phyloP scores from a whole-genome alignment of 2,888 invertebrate genomes.

The Drosophila robusta region DNA sequence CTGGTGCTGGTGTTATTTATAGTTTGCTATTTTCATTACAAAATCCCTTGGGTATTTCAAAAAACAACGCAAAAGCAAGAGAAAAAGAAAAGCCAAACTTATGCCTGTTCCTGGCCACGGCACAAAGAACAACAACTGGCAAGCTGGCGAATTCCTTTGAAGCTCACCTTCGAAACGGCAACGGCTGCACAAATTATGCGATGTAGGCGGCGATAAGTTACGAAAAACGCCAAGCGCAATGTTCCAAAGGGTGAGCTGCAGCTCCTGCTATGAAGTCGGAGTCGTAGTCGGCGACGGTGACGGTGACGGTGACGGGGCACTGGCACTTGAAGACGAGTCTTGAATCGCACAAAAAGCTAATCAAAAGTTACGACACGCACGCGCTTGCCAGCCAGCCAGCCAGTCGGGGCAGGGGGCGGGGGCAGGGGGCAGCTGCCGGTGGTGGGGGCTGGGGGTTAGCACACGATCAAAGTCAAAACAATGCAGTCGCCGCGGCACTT shows the following conservation, averaged over 20 bases:
- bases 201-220: conserved; percentile 79
- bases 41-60: conserved; percentile 27
- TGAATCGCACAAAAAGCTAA: conserved; percentile 56
- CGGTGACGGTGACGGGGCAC: conserved; percentile 12
- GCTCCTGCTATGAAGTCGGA: conserved; percentile 29
- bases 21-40: conserved; percentile 4
- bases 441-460: conserved; percentile 11
- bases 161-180: conserved; percentile 52
- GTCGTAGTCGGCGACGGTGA: conserved; percentile 1
- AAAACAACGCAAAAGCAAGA: conserved; percentile 1
- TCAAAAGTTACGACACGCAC: conserved; percentile 81
- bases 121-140: conserved; percentile 30
- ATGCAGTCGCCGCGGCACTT: conserved; percentile 68
- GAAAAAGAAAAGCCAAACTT: conserved; percentile 6
- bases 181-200: conserved; percentile 47
- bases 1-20: background rate
- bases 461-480: conserved; percentile 73
- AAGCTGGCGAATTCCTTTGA: conserved; percentile 51
- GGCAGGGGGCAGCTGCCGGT: background rate
- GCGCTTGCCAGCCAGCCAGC: conserved; percentile 46
- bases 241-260: conserved; percentile 58
- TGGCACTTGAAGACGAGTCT: conserved; percentile 48
- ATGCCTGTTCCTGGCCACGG: conserved; percentile 14
- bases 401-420: background rate
- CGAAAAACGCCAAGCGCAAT: conserved; percentile 57